Base-by-base conservation (phyloP, 2,888 invertebrate genomes). In the Dynastes tityus region DNA sequence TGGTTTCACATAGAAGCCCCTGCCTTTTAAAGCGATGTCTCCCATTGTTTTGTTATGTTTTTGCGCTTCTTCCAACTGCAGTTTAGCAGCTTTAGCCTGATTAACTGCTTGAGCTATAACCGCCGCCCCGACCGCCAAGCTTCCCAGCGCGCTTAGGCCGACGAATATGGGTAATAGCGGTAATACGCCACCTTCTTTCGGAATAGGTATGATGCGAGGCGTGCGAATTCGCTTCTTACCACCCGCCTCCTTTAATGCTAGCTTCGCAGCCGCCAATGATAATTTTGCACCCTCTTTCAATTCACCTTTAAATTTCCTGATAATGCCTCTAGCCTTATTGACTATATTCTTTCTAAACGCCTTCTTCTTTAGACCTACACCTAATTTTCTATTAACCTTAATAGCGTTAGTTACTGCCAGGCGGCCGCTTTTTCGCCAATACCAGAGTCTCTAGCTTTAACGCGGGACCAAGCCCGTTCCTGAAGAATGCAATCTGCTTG, bases 181-280 rank as follows among this genome's bases (percentile, higher is more conserved):
- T 78, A 85, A 64, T 58, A 83, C 22, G 0, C 83, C 84, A 29
- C 87, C 86, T 40, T 77, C 77, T 83, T 87, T 87, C 3, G 87
- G 86, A 16, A 87, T 22, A 29, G 85, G 83, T 64, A 86, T 85
- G 58, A 87, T 81, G 29, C 86, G 76, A 37, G 85, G 85, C 68
- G 81, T 78, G n/a, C 55, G 63, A 22, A 80, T 45, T 51, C 78
- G 70, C 53, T 74, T 58, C 29, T 70, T 16, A 53, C 73, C 77
- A 71, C 77, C 78, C 3, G 45, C 61, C n/a, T 63, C 29, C 64
- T 70, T 78, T 9, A 76, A 22, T 22, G 70, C 55, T 16, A 45
- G 8, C 27, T 49, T 79, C 13, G 79, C 77, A 13, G 73, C 75
- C 11, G 29, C 16, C n/a, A 80, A 61, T 22, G 77, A 61, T 27